Base-by-base conservation (phyloP, 2,113 vertebrate species). In the Myrmecobius fasciatus region DNA sequence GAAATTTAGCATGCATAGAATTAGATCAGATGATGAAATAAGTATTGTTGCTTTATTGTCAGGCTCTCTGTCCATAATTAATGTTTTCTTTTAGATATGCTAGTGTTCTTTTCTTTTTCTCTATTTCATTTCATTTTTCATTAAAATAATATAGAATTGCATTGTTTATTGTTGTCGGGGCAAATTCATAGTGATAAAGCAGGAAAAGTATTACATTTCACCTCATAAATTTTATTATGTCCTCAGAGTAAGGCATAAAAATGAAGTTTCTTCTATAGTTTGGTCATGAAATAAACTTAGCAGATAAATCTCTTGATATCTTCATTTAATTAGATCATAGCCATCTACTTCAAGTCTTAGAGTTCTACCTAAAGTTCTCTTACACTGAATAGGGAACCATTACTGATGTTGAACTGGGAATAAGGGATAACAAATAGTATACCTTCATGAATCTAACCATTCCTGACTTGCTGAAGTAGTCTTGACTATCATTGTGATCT, bases 201-300 rank as follows among this genome's bases (percentile, higher is more conserved):
- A 91, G 94, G 90, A 67, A 96, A 95, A 91, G 93, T 93, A 94
- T 96, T 96, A 53, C 90, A 97, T 95, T 97, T 96, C 75, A 92
- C 93, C 92, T 95, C 89, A 94, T 96, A 96, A 96, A 95, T 90
- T 93, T 95, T 93, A 94, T 93, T 96, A 94, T 89, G 20, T 93
- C 94, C 96, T 96, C 93, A 91, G 96, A 94, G 90, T 90, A 92
- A 75, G 52, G 90, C 95, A 95, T 95, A 96, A 96, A 95, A 97
- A 97, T 93, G 88, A 96, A 95, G 96, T 97, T 94, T 95, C 22
- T 91, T 94, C 92, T 96, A 96, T 96, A 96, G 92, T 93, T 97
- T 96, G n/a, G 49, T 95, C 89, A 96, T 94, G 53, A 90, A 96
- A 31, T 93, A 90, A 96, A 56, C 92, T 52, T 36, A 24, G 92